phyloP scores from a whole-genome alignment of 2,888 invertebrate species.

The Drosophila tanythrix region DNA sequence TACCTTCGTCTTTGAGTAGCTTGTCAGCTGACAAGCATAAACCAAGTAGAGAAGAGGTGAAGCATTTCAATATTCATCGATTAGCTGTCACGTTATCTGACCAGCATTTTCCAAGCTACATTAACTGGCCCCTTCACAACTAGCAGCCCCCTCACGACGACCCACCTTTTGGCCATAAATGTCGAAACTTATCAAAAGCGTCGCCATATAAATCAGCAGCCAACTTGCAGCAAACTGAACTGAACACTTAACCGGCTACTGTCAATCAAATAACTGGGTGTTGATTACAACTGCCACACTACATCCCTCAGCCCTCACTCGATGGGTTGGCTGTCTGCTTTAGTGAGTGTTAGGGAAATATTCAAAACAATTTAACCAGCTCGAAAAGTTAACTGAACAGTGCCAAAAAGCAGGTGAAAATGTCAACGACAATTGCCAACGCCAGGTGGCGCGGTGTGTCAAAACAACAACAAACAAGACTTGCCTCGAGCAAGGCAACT shows the following conservation, averaged over 20 bases:
- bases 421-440: conserved; percentile 74
- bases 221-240: conserved; percentile 19
- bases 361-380: conserved; percentile 58
- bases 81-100: conserved; percentile 71
- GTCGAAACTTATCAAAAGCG: conserved; percentile 58
- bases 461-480: conserved; percentile 34
- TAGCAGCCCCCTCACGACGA: neutral
- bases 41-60: conserved; percentile 11
- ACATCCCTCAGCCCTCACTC: neutral
- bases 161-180: conserved; percentile 42
- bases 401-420: conserved; percentile 61
- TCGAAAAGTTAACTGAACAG: conserved; percentile 44
- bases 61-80: conserved; percentile 65
- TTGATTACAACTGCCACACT: conserved; percentile 5
- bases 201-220: conserved; percentile 59
- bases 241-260: conserved; percentile 33
- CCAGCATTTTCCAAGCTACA: conserved; percentile 45
- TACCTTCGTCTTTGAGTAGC: neutral
- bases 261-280: conserved; percentile 51
- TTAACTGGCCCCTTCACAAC: conserved; percentile 24
- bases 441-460: conserved; percentile 58
- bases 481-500: conserved; percentile 6
- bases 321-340: neutral
- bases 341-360: conserved; percentile 44
- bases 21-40: conserved; percentile 28